phyloP scores from a whole-genome alignment of 2,113 vertebrate genomes.

The Rhabdornis inornatus region DNA sequence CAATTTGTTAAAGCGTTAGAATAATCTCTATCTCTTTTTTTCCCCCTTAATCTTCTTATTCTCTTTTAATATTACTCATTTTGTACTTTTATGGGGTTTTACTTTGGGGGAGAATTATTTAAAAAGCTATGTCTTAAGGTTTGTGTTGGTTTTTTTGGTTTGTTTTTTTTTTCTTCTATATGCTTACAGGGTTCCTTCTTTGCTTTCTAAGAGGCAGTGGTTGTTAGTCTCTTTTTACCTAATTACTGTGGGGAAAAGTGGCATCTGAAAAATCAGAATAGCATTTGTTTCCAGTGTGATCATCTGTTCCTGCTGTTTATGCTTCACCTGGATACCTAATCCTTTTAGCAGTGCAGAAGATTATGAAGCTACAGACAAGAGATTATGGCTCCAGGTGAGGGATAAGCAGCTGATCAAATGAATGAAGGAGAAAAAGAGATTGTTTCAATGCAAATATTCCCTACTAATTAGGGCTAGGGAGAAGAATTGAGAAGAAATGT shows the following conservation, averaged over 20 bases:
- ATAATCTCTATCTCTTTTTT: neutral
- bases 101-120: neutral
- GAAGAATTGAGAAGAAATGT: neutral
- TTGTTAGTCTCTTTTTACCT: neutral
- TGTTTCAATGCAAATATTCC: slow-evolving; percentile 46
- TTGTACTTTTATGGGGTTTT: neutral
- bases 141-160: neutral
- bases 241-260: neutral
- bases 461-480: neutral
- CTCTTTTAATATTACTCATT: neutral
- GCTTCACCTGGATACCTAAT: slow-evolving; percentile 54
- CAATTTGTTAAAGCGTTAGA: neutral
- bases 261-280: neutral
- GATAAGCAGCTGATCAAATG: slow-evolving; percentile 51
- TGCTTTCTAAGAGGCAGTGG: neutral
- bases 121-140: neutral
- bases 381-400: slow-evolving; percentile 42
- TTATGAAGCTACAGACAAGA: slow-evolving; percentile 47
- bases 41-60: neutral
- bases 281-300: neutral
- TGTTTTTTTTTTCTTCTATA: neutral
- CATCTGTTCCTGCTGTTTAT: slow-evolving; percentile 27
- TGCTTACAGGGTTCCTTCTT: neutral
- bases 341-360: slow-evolving; percentile 20
- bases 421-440: slow-evolving; percentile 34